Evolutionary conservation across 2,113 vertebrate genomes (phyloP).

Genomic region (Rafetus swinhoei): DNA sequence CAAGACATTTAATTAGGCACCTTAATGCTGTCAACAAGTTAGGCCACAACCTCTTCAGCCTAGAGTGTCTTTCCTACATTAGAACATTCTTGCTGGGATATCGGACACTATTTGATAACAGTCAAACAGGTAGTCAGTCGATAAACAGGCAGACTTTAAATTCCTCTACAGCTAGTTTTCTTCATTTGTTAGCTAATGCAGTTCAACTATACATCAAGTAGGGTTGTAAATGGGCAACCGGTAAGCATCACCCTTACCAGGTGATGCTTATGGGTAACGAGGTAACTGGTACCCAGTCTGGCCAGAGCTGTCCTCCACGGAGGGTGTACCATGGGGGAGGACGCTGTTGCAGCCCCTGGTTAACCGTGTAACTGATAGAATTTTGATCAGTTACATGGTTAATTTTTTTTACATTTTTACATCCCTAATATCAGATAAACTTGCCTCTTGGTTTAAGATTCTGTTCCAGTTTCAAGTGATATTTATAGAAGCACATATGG

Average conservation of each 20-base stretch:
- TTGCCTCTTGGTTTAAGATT: neutral
- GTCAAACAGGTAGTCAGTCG: neutral
- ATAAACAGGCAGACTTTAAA: constrained; percentile 1
- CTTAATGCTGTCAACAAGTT: neutral
- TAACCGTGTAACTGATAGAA: no score
- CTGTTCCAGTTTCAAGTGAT: constrained; percentile 35
- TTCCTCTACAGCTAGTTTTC: neutral
- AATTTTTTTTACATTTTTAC: no score
- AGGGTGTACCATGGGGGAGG: no score
- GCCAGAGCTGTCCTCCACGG: no score
- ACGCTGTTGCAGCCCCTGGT: no score
- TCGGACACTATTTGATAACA: neutral
- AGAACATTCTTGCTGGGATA: neutral
- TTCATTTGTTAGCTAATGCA: neutral
- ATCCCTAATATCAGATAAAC: neutral
- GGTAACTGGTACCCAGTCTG: no score
- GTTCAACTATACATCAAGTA: neutral
- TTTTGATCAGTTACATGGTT: no score
- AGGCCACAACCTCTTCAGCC: neutral
- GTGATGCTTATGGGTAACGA: no score
- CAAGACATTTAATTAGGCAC: neutral
- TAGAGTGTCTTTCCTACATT: neutral
- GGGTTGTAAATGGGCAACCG: no score
- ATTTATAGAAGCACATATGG: neutral
- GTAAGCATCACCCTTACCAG: no score